Base-by-base conservation (phyloP, 2,797 vertebrate species). In the Discoglossus pictus region DNA sequence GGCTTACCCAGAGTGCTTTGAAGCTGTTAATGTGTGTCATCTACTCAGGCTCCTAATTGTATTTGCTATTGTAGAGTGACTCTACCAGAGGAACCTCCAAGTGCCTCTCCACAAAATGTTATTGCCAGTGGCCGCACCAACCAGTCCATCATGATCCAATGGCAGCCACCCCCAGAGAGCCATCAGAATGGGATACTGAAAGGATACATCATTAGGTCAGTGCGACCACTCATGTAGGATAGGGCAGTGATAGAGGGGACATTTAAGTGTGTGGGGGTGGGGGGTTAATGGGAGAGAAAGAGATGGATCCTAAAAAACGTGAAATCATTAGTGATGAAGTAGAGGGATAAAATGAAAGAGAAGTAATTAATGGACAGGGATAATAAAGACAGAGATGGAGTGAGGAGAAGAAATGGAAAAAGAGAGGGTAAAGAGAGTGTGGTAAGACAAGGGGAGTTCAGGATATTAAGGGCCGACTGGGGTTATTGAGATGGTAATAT, bases 141-240 rank as follows among this genome's bases (percentile, higher is more conserved):
- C 90, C 96, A 97, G 74, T 99, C 96, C 82, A 98, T 99, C 84
- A 95, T 98, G 94, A 95, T 98, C 84, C 97, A 98, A 82, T 98
- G 97, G 96, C 97, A 98, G 81, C 93, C 96, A 0, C 96, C 97
- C 0, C 93, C 92, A 0, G 95, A 98, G 76, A 97, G 88, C 82
- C 95, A 98, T 82, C 96, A 98, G 79, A 98, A 99, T 0, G 97
- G 97, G 6, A 78, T 94, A 72, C 88, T 99, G 59, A 89, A 90
- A 53, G 97, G 97, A 56, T 98, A 98, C 80, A 76, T 91, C 46
- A 84, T 98, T 82, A 89, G 96, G 97, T 98, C 61, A 76, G 82
- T 1, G n/a, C n/a, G 11, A 20, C 2, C n/a, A 15, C 15, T 12
- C n/a, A 4, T 16, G n/a, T 15, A 42, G 5, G n/a, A 4, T 42